These are phyloP conservation scores for Neoscelio sp. DNA, from an alignment of 2,888 invertebrate species.

Conservation along the genomic window DNA sequence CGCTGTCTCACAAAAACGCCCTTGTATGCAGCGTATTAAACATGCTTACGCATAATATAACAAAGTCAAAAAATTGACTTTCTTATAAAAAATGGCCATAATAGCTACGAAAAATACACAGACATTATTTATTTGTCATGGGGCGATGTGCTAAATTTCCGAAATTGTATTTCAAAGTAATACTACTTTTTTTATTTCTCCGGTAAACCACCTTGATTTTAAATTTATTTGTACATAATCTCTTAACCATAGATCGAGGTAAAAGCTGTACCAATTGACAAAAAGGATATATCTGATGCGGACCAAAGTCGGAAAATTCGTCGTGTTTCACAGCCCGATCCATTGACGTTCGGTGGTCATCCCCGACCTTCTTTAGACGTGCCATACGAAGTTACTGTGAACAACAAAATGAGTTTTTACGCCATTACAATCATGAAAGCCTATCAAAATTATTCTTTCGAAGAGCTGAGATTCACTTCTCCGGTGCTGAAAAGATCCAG, in stretches of 20 bases:
- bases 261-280: constrained; percentile 89
- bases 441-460: constrained; percentile 96
- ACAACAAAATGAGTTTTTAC: constrained; percentile 96
- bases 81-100: too few relatives aligned
- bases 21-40: too few relatives aligned
- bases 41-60: too few relatives aligned
- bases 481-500: constrained; percentile 88
- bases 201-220: too few relatives aligned
- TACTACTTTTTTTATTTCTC: too few relatives aligned
- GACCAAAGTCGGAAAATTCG: constrained; percentile 86
- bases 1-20: too few relatives aligned
- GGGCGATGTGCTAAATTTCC: too few relatives aligned
- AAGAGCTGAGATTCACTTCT: constrained; percentile 92
- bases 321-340: constrained; percentile 84
- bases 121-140: too few relatives aligned
- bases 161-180: too few relatives aligned
- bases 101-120: too few relatives aligned
- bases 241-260: constrained; percentile 85
- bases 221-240: constrained; percentile 1
- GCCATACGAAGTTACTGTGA: constrained; percentile 93
- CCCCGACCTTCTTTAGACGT: constrained; percentile 88
- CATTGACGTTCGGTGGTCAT: constrained; percentile 86
- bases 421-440: constrained; percentile 98
- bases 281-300: constrained; percentile 86
- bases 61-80: too few relatives aligned